A percentile compares a stretch with the other conserved stretches of the same genome.
Evolutionary conservation across 2,888 invertebrate genomes (phyloP).

Genomic region (Andrena flavipes): DNA sequence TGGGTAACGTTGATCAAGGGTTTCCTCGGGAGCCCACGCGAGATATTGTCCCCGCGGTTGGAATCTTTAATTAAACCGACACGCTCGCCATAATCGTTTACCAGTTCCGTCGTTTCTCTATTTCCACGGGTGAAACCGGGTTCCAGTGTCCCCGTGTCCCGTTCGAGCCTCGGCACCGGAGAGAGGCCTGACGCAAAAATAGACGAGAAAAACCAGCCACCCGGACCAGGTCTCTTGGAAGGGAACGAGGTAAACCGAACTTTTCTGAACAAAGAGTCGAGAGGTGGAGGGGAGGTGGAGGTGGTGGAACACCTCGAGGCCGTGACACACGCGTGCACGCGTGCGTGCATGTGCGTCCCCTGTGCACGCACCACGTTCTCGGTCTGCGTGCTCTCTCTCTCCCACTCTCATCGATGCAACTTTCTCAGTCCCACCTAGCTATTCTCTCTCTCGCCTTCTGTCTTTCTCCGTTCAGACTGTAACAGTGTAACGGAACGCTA

Average conservation of each 20-base stretch:
- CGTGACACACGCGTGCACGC: slow-evolving; percentile 60
- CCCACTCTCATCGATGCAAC: slow-evolving; percentile 23
- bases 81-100: slow-evolving; percentile 36
- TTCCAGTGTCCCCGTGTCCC: neutral
- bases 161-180: slow-evolving; percentile 11
- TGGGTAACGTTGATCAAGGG: neutral
- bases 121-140: slow-evolving; percentile 38
- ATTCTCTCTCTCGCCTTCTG: slow-evolving; percentile 41
- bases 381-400: slow-evolving; percentile 20
- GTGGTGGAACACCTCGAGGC: slow-evolving; percentile 63
- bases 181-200: slow-evolving; percentile 61
- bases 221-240: slow-evolving; percentile 48
- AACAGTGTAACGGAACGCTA: slow-evolving; percentile 57
- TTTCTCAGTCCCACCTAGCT: slow-evolving; percentile 17
- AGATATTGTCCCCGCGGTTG: slow-evolving; percentile 4
- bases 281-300: slow-evolving; percentile 44
- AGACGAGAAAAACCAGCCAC: slow-evolving; percentile 58
- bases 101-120: slow-evolving; percentile 29
- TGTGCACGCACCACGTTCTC: slow-evolving; percentile 32
- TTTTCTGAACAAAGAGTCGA: slow-evolving; percentile 74
- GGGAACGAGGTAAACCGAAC: slow-evolving; percentile 76
- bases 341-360: slow-evolving; percentile 58
- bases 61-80: slow-evolving; percentile 45
- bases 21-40: slow-evolving; percentile 9
- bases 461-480: slow-evolving; percentile 32